These are phyloP conservation scores for Operophtera brumata DNA, from an alignment of 2,888 invertebrate genomes.

Conservation along the genomic window DNA sequence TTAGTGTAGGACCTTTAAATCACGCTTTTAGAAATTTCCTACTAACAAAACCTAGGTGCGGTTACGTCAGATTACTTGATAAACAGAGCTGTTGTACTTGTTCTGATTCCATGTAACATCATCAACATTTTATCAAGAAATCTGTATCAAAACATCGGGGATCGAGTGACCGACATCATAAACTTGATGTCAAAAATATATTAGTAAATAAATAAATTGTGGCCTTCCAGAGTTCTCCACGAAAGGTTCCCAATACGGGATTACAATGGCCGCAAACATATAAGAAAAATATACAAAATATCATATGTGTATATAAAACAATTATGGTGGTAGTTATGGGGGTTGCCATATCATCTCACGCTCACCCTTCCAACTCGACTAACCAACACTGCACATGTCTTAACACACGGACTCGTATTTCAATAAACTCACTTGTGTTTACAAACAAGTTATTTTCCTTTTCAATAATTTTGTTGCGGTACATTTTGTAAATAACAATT, in stretches of 20 bases:
- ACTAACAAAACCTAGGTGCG: constrained; percentile 68
- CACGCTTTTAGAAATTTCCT: constrained; percentile 76
- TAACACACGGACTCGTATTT: constrained; percentile 59
- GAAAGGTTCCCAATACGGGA: constrained; percentile 45
- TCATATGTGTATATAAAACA: constrained; percentile 69
- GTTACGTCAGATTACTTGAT: constrained; percentile 68
- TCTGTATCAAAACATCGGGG: constrained; percentile 54
- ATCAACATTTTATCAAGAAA: constrained; percentile 60
- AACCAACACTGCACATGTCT: constrained; percentile 77
- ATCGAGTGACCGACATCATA: constrained; percentile 49
- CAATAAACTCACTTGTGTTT: constrained; percentile 41
- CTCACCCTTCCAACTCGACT: constrained; percentile 72
- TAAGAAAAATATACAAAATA: constrained; percentile 45
- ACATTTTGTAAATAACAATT: constrained; percentile 27
- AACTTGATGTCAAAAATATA: constrained; percentile 37
- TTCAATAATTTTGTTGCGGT: background rate
- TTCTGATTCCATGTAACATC: constrained; percentile 29
- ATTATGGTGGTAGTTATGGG: constrained; percentile 76
- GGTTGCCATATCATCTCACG: constrained; percentile 74
- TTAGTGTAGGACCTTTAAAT: constrained; percentile 57
- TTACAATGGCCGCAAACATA: constrained; percentile 59
- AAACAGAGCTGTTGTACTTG: constrained; percentile 33
- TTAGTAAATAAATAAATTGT: constrained; percentile 50
- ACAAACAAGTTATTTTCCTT: constrained; percentile 32
- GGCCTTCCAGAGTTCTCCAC: constrained; percentile 82